A percentile compares a stretch with the other conserved stretches of the same genome.
Evolutionary conservation across 2,888 invertebrate genomes (phyloP).

Genomic region (Thereva unica): DNA sequence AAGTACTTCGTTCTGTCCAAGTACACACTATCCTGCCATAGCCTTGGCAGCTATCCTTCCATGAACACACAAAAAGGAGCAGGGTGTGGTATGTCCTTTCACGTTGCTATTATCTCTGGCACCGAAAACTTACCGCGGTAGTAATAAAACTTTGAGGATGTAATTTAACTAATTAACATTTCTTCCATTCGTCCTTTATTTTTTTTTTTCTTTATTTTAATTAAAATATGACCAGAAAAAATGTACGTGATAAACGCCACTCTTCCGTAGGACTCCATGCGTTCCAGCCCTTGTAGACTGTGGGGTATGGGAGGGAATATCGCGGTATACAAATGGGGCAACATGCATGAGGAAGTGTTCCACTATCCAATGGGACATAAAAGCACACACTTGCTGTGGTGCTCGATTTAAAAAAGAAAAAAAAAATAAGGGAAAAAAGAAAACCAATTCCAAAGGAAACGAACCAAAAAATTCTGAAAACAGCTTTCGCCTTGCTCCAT

Average conservation of each 20-base stretch:
- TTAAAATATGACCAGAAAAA: conserved; percentile 16
- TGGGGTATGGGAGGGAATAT: not conserved
- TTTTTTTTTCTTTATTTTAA: conserved; percentile 24
- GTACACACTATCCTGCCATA: too few species aligned
- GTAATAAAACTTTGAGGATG: conserved; percentile 19
- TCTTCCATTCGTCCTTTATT: not conserved
- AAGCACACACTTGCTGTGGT: conserved; percentile 16
- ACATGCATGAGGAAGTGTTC: conserved; percentile 26
- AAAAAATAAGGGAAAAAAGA: conserved; percentile 11
- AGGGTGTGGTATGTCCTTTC: not conserved
- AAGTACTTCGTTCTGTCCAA: too few species aligned
- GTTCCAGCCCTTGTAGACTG: not conserved
- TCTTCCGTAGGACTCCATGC: not conserved
- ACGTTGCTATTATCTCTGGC: not conserved
- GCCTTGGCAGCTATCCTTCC: too few species aligned
- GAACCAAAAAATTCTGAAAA: conserved; percentile 32
- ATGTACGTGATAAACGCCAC: conserved; percentile 22
- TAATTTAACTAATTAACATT: conserved; percentile 30
- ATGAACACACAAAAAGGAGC: too few species aligned
- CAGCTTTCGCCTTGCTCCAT: conserved; percentile 23
- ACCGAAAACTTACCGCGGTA: conserved; percentile 4
- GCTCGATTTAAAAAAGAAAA: conserved; percentile 8
- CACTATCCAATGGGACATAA: conserved; percentile 27
- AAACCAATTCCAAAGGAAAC: conserved; percentile 27
- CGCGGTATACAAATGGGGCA: not conserved